Evolutionary conservation across 2,113 vertebrate species (phyloP), one percentile per base, ranked within the genome.

Genomic region (Oreotrochilus melanogaster): DNA sequence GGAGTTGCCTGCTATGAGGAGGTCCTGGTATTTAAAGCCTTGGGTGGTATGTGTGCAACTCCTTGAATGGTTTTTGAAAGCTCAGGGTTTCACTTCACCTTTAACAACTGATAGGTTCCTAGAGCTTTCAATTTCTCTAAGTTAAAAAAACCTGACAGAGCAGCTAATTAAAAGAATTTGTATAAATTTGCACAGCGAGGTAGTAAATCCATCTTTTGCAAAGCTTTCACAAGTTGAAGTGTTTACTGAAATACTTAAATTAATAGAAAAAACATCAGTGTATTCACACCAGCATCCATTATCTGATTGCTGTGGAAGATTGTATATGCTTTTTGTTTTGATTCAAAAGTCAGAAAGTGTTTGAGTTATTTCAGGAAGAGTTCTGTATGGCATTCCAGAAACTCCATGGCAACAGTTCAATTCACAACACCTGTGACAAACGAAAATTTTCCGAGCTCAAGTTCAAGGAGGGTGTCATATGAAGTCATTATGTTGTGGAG

Each of bases 401-500:
- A 95, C 45, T 89, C 91, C 87, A 91, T 89, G 58, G 81, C 87
- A 95, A 91, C 91, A 33, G 76, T 76, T 95, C 28, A 79, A 87
- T 53, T 61, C 16, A 10, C n/a, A 28, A 45, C 48, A 88, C 21
- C 73, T 74, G 72, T 6, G 2, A 24, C 31, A 35, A 47, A 58
- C 18, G 42, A 72, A 79, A 39, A 14, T 79, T 66, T 91, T 92
- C 74, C 91, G 71, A 83, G 23, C 23, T 85, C 50, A 66, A 21
- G 74, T 95, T 94, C 89, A 91, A 94, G 87, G 87, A 88, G 92
- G 3, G 54, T 72, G n/a, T 87, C 47, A 28, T 78, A 70, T n/a
- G n/a, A 84, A 89, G 58, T 80, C 50, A 31, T 75, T 22, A 73
- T 65, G 47, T 81, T 28, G 74, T 45, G 39, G 16, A 81, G 30